phyloP scores from a whole-genome alignment of 2,888 invertebrate species.

The Pachymerium ferrugineum region DNA sequence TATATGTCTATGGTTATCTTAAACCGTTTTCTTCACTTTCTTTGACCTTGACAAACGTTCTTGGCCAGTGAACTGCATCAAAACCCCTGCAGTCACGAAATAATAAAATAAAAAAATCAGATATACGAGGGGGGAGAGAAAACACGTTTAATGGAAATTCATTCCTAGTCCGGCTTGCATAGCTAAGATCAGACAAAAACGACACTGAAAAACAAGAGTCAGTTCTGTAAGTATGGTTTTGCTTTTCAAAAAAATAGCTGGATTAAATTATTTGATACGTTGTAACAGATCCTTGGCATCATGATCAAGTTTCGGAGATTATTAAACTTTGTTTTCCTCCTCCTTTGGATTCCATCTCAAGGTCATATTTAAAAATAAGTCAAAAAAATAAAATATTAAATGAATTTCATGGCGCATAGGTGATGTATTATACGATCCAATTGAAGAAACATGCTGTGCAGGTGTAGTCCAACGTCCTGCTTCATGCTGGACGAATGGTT shows the following conservation, averaged over 20 bases:
- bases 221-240: neutral
- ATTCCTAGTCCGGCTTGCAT: neutral
- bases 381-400: neutral
- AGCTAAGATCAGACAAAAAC: too few species aligned
- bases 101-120: neutral
- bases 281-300: neutral
- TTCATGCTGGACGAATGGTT: conserved; percentile 14
- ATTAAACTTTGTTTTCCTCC: neutral
- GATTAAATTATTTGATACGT: neutral
- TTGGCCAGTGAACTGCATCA: neutral
- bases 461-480: neutral
- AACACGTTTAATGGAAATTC: neutral
- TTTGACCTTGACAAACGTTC: neutral
- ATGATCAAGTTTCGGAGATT: neutral
- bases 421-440: conserved; percentile 4
- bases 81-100: neutral
- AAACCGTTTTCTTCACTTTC: neutral
- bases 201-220: too few species aligned
- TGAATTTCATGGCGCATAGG: neutral
- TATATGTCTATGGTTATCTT: too few species aligned
- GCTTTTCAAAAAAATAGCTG: neutral
- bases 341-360: neutral
- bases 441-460: neutral
- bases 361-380: neutral
- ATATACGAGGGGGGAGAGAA: neutral